Percentiles rank a stretch among this genome's conserved stretches.
Conservation (phyloP, 2,797 vertebrate species). For the Prionace glauca region DNA sequence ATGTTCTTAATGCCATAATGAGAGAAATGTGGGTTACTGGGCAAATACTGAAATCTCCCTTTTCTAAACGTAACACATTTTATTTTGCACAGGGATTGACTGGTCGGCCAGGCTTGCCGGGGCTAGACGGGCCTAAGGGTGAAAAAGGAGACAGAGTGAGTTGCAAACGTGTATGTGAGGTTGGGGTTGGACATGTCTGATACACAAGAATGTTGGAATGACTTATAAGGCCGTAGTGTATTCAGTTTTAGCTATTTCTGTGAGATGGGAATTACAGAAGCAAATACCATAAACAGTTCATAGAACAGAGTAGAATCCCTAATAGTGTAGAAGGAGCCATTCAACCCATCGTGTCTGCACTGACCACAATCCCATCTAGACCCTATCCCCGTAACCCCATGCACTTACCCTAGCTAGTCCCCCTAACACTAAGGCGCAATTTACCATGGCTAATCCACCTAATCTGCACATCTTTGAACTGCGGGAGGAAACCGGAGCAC, state of each 20-base stretch:
- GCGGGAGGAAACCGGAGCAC: too few relatives aligned
- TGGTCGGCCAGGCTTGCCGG: constrained; percentile 63
- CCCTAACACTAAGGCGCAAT: too few relatives aligned
- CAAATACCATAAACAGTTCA: not conserved
- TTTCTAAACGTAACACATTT: not conserved
- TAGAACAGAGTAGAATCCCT: too few relatives aligned
- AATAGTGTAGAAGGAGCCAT: too few relatives aligned
- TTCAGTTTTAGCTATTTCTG: not conserved
- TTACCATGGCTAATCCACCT: too few relatives aligned
- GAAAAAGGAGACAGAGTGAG: constrained; percentile 83
- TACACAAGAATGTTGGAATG: not conserved
- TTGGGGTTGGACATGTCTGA: not conserved
- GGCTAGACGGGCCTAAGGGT: constrained; percentile 73
- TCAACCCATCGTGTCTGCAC: too few relatives aligned
- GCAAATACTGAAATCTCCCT: not conserved
- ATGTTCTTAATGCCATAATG: not conserved
- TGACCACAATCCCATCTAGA: too few relatives aligned
- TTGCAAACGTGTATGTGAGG: constrained; percentile 38
- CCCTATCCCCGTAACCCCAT: too few relatives aligned
- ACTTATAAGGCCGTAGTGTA: not conserved
- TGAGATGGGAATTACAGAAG: not conserved
- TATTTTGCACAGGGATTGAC: constrained; percentile 63
- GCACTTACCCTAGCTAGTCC: too few relatives aligned
- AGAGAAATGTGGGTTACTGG: not conserved
- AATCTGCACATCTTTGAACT: too few relatives aligned